A percentile compares a stretch with the other conserved stretches of the same genome.
phyloP scores from a whole-genome alignment of 2,113 vertebrate species.

The Athene noctua region DNA sequence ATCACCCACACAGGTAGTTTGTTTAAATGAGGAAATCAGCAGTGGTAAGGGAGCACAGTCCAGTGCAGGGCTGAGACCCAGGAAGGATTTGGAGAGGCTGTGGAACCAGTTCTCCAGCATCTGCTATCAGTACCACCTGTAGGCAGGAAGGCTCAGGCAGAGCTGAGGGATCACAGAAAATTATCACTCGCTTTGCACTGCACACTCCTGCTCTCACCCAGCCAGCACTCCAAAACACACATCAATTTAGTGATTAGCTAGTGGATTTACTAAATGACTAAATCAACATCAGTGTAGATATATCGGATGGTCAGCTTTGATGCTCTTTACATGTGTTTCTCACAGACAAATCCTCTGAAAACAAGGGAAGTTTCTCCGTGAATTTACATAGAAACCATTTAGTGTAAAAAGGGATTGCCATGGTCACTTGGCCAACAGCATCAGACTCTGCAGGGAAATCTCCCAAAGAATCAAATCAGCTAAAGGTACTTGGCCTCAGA shows the following conservation, averaged over 20 bases:
- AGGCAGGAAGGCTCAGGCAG: neutral
- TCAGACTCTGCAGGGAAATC: neutral
- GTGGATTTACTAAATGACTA: neutral
- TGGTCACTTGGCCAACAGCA: neutral
- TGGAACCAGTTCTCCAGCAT: neutral
- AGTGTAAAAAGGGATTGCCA: neutral
- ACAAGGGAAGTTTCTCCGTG: neutral
- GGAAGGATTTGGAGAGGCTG: neutral
- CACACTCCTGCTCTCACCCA: neutral
- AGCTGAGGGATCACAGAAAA: neutral
- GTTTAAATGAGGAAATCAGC: neutral
- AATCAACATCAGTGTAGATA: neutral
- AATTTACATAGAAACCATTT: neutral
- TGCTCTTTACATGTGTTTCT: neutral
- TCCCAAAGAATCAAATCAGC: neutral
- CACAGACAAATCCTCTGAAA: neutral
- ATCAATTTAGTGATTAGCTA: neutral
- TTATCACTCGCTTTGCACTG: neutral
- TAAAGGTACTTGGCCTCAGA: neutral
- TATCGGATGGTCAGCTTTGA: neutral
- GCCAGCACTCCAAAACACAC: neutral
- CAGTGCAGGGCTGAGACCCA: neutral
- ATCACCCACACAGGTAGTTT: neutral
- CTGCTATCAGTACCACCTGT: neutral
- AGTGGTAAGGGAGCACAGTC: neutral